A percentile compares a stretch with the other conserved stretches of the same genome.
Evolutionary conservation across 2,113 vertebrate species (phyloP).

Genomic region (Paedocypris sp.): DNA sequence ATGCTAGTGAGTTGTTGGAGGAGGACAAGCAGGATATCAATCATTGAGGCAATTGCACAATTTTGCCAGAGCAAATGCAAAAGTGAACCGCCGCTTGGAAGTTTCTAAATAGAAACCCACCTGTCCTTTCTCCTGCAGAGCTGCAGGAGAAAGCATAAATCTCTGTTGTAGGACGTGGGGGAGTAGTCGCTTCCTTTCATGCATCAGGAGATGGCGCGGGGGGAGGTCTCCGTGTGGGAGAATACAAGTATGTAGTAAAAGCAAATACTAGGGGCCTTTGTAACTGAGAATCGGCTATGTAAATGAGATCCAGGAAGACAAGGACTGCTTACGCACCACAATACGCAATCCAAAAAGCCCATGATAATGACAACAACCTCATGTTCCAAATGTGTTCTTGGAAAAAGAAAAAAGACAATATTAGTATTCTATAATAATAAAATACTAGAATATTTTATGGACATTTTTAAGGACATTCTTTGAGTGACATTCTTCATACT

Average conservation of each 20-base stretch:
- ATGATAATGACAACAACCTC: no score
- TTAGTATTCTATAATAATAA: no score
- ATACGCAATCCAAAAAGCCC: no score
- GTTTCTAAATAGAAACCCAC: background rate
- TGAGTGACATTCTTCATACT: no score
- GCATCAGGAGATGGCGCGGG: background rate
- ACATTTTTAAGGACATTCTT: no score
- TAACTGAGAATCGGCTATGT: background rate
- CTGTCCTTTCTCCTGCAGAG: background rate
- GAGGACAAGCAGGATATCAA: no score
- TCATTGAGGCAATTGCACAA: background rate
- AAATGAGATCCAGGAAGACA: no score
- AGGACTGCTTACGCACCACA: no score
- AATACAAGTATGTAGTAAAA: background rate
- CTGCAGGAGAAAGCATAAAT: background rate
- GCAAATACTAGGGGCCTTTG: background rate
- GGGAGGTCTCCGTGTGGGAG: background rate
- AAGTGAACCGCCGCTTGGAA: background rate
- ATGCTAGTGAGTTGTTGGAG: background rate
- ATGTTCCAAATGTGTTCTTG: no score
- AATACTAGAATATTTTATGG: no score
- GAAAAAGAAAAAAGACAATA: no score
- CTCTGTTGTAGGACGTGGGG: background rate
- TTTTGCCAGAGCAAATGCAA: background rate
- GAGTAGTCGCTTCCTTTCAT: background rate